Evolutionary conservation across 2,888 invertebrate species (phyloP).

Genomic region (Hirtodrosophila alboralis): DNA sequence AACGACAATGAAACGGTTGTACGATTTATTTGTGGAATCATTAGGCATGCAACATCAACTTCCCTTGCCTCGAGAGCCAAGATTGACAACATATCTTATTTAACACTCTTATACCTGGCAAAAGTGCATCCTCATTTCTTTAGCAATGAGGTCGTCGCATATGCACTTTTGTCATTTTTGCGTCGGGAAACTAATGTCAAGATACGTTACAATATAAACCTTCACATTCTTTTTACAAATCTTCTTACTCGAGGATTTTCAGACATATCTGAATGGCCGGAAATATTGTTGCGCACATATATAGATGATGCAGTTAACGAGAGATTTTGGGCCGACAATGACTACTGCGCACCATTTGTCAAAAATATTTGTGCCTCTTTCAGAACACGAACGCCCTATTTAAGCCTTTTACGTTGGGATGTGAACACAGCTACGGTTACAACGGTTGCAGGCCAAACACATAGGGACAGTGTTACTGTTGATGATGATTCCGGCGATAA

Average conservation of each 20-base stretch:
- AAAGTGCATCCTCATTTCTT: slow-evolving; percentile 92
- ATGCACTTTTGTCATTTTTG: slow-evolving; percentile 92
- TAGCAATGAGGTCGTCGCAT: slow-evolving; percentile 89
- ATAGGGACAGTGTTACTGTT: slow-evolving; percentile 65
- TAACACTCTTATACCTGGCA: slow-evolving; percentile 91
- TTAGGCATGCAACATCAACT: slow-evolving; percentile 88
- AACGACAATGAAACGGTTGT: slow-evolving; percentile 92
- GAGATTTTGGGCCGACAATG: slow-evolving; percentile 96
- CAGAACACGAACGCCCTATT: slow-evolving; percentile 81
- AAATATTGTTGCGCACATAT: slow-evolving; percentile 95
- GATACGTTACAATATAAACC: slow-evolving; percentile 91
- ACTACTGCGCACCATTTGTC: slow-evolving; percentile 95
- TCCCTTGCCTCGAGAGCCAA: slow-evolving; percentile 92
- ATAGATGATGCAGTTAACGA: slow-evolving; percentile 98
- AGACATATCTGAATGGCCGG: slow-evolving; percentile 95
- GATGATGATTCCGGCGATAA: slow-evolving; percentile 86
- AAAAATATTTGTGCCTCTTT: slow-evolving; percentile 91
- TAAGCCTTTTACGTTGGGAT: slow-evolving; percentile 73
- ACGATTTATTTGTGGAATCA: slow-evolving; percentile 93
- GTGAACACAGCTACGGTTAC: slow-evolving; percentile 58
- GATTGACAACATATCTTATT: slow-evolving; percentile 89
- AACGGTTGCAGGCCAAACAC: slow-evolving; percentile 46
- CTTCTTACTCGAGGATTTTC: slow-evolving; percentile 91
- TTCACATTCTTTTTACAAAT: slow-evolving; percentile 93
- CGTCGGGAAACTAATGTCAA: slow-evolving; percentile 91